Percentiles rank a stretch among this genome's conserved stretches.
Evolutionary conservation across 2,888 invertebrate species (phyloP).

Genomic region (Orthonychiurus folsomi): DNA sequence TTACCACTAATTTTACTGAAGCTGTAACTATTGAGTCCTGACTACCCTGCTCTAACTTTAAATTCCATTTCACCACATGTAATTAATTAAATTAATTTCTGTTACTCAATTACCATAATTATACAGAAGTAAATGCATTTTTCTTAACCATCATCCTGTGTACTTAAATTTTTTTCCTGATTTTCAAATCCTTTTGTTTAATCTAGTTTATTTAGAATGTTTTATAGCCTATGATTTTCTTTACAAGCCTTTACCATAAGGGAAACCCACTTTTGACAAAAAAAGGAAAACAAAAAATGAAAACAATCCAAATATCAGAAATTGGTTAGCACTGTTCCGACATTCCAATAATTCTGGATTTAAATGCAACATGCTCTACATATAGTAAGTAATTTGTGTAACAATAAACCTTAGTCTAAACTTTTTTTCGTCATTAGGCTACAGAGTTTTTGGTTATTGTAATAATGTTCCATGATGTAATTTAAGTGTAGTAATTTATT

Average conservation of each 20-base stretch:
- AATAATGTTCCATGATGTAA: no score
- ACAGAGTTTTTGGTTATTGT: neutral
- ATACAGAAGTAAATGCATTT: neutral
- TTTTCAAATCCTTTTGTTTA: neutral
- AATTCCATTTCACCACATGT: neutral
- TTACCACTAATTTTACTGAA: neutral
- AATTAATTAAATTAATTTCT: neutral
- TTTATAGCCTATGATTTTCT: neutral
- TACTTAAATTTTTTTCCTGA: neutral
- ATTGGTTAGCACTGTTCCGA: no score
- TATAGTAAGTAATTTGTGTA: no score
- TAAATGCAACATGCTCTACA: no score
- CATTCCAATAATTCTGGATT: no score
- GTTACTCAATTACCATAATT: neutral
- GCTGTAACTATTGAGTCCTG: neutral
- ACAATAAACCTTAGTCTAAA: neutral
- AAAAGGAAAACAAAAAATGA: neutral
- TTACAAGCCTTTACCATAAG: neutral
- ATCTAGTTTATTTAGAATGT: neutral
- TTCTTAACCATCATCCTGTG: neutral
- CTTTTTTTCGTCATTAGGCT: neutral
- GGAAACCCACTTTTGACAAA: neutral
- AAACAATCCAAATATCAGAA: neutral
- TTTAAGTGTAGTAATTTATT: neutral
- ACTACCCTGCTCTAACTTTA: neutral